Conservation (phyloP, 2,888 invertebrate species). For the Lymantria monacha region DNA sequence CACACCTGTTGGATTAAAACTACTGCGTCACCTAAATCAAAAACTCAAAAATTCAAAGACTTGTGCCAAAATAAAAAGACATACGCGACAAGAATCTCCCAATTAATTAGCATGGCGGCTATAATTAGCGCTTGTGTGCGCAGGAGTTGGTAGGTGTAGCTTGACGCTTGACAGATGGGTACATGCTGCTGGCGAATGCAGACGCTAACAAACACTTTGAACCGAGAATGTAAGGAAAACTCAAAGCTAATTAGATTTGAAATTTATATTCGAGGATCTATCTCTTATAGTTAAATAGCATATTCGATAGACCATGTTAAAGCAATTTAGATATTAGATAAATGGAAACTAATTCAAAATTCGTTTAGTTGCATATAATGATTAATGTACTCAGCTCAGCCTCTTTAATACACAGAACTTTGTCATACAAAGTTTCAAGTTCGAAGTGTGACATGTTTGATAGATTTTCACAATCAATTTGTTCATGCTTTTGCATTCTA, state of each 20-base stretch:
- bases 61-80: conserved; percentile 30
- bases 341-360: too few species aligned
- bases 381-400: too few species aligned
- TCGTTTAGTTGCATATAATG: too few species aligned
- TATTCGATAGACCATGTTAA: conserved; percentile 17
- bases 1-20: conserved; percentile 3
- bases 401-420: too few species aligned
- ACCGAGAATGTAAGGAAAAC: conserved; percentile 52
- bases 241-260: conserved; percentile 64
- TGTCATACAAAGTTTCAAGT: too few species aligned
- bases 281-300: conserved; percentile 25
- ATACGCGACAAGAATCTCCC: conserved; percentile 36
- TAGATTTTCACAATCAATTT: too few species aligned
- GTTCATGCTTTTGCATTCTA: too few species aligned
- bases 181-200: conserved; percentile 67
- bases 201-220: conserved; percentile 50
- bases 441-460: too few species aligned
- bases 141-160: conserved; percentile 58
- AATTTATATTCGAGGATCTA: conserved; percentile 59
- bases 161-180: conserved; percentile 73
- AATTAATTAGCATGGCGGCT: conserved; percentile 67
- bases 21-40: background rate
- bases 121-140: conserved; percentile 60
- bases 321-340: too few species aligned
- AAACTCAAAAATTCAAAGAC: background rate